Percentiles rank a stretch among this genome's conserved stretches.
These are phyloP conservation scores for Aphelenchoides fujianensis DNA, from an alignment of 1,140 invertebrate species.

Conservation along the genomic window DNA sequence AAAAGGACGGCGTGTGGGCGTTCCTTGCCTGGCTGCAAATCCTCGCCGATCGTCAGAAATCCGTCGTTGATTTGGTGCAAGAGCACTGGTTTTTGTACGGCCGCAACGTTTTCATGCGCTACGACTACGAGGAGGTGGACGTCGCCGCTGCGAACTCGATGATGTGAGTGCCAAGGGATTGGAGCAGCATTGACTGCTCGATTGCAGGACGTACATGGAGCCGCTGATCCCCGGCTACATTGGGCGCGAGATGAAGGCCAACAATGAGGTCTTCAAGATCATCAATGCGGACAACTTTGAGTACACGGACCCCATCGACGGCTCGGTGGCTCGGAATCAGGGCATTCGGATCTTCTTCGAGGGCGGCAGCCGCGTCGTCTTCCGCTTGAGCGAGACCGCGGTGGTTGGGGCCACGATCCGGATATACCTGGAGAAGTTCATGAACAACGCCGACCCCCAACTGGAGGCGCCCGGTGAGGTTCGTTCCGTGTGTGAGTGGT, in stretches of 20 bases:
- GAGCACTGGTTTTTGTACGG: slow-evolving; percentile 88
- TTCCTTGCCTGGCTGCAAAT: slow-evolving; percentile 92
- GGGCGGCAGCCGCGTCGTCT: slow-evolving; percentile 86
- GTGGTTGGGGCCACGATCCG: slow-evolving; percentile 94
- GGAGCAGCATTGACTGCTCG: too few species aligned
- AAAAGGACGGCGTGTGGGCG: slow-evolving; percentile 98
- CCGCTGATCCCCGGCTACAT: too few species aligned
- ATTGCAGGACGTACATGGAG: too few species aligned
- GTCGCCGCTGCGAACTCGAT: too few species aligned
- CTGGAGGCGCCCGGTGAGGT: slow-evolving; percentile 30
- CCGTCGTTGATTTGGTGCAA: slow-evolving; percentile 78
- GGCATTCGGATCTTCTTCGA: too few species aligned
- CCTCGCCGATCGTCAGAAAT: slow-evolving; percentile 66
- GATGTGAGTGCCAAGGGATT: too few species aligned
- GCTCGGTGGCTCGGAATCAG: slow-evolving; percentile 83
- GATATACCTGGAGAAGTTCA: slow-evolving; percentile 63
- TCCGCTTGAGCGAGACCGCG: slow-evolving; percentile 91
- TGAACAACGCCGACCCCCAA: slow-evolving; percentile 20
- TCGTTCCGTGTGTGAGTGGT: slow-evolving; percentile 24
- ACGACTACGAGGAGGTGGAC: slow-evolving; percentile 95
- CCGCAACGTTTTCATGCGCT: too few species aligned
- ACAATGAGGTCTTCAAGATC: slow-evolving; percentile 73
- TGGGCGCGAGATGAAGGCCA: slow-evolving; percentile 67
- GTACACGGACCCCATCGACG: slow-evolving; percentile 88
- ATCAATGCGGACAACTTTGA: slow-evolving; percentile 82